Conservation (phyloP, 2,113 vertebrate species). For the Myrmophylax atrothorax region DNA sequence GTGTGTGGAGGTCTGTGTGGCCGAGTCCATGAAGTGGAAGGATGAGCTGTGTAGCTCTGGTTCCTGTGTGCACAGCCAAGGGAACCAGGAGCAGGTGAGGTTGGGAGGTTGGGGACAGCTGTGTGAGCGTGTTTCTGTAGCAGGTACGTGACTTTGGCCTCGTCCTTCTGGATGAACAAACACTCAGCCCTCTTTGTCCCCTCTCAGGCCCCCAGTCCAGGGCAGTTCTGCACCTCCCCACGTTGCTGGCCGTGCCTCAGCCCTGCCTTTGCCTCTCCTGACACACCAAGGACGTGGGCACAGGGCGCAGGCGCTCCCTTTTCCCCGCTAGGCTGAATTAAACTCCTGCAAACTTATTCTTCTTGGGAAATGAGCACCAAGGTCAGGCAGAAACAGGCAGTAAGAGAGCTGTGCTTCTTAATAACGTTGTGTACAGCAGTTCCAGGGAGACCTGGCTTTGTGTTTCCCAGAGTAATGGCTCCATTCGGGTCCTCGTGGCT, state of each 20-base stretch:
- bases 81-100: not conserved
- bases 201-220: not conserved
- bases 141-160: not conserved
- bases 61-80: not conserved
- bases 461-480: not conserved
- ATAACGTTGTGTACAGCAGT: not conserved
- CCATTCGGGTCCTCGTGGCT: fast-evolving
- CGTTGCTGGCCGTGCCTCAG: not conserved
- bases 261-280: not conserved
- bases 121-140: fast-evolving
- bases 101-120: not conserved
- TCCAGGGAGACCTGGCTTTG: not conserved
- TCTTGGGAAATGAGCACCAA: not conserved
- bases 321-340: not conserved
- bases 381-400: not conserved
- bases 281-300: not conserved
- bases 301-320: not conserved
- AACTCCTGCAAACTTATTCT: not conserved
- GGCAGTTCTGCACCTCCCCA: not conserved
- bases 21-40: not conserved
- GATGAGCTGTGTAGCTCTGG: not conserved
- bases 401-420: not conserved
- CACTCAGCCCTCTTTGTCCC: not conserved
- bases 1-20: not conserved
- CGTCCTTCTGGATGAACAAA: not conserved